Conservation (phyloP, 2,888 invertebrate species). For the Apamea epomidion region DNA sequence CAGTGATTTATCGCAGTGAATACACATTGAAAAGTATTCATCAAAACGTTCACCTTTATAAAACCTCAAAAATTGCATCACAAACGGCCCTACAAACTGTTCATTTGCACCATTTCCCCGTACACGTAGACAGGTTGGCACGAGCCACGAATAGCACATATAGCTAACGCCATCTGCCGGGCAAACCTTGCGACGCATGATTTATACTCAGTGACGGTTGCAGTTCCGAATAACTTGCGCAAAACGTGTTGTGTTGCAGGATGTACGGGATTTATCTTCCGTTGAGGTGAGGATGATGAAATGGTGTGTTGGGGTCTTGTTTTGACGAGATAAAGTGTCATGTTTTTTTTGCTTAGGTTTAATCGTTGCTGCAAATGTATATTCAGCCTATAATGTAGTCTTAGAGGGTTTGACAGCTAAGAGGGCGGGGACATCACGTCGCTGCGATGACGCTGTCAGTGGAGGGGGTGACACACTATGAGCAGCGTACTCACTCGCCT, state of each 20-base stretch:
- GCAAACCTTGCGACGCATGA: slow-evolving; percentile 70
- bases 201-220: slow-evolving; percentile 62
- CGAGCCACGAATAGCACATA: slow-evolving; percentile 68
- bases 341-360: neutral
- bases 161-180: slow-evolving; percentile 59
- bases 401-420: too few relatives aligned
- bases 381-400: too few relatives aligned
- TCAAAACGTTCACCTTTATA: neutral
- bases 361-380: neutral
- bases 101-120: slow-evolving; percentile 46
- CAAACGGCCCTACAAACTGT: slow-evolving; percentile 38
- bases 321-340: neutral
- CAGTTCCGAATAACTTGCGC: slow-evolving; percentile 57
- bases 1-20: neutral
- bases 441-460: too few relatives aligned
- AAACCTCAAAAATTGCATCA: neutral
- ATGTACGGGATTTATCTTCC: slow-evolving; percentile 46
- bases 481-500: too few relatives aligned
- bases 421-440: too few relatives aligned
- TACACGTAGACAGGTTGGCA: slow-evolving; percentile 67
- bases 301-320: neutral
- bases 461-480: too few relatives aligned
- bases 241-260: slow-evolving; percentile 39
- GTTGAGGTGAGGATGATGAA: slow-evolving; percentile 28
- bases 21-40: neutral